Evolutionary conservation across 2,797 vertebrate species (phyloP), one percentile per base, ranked within the genome.

Genomic region (Vespertilio murinus): DNA sequence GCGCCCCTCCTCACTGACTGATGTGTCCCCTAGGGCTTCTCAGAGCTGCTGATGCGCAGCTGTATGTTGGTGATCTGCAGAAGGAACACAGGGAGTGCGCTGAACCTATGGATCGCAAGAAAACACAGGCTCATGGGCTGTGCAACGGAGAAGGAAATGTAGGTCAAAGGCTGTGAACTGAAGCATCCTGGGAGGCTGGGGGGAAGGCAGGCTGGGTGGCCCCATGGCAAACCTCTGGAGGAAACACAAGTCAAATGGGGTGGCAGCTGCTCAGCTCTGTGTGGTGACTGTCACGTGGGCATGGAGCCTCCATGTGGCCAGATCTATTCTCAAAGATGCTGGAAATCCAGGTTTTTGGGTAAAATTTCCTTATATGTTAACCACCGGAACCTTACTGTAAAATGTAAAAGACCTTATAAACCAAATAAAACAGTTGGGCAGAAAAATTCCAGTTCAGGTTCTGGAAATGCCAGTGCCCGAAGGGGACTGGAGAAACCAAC

Each of bases 331-430:
- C 69, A 42, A 49, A 71, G 71, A 69, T 4, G 30, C 28, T 0
- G 0, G 90, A 81, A 65, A 88, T 61, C 80, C 6, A 10, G n/a
- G 16, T 47, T 70, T 82, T 49, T 10, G 42, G 54, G 80, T 78
- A 33, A 88, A 84, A 86, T 75, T 45, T 45, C 49, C 56, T 65
- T 54, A 67, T 74, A 88, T 30, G 42, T 38, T 74, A 45, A 69
- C 82, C 25, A 35, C 2, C 49, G 35, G 42, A 35, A 70, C 71
- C 30, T 45, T 45, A 64, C 0, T 69, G 3, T 77, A 71, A 91
- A 82, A 65, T 38, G 12, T 52, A 23, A 20, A 83, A 23, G 71
- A 84, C 22, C 56, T 84, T 38, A 64, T 13, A 35, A 69, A 83
- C 33, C 17, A 74, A 90, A 79, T 45, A 56, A 38, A 69, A 90